Percentiles rank a stretch among this genome's conserved stretches.
Conservation (phyloP, 2,113 vertebrate species). For the Scatophagus argus region DNA sequence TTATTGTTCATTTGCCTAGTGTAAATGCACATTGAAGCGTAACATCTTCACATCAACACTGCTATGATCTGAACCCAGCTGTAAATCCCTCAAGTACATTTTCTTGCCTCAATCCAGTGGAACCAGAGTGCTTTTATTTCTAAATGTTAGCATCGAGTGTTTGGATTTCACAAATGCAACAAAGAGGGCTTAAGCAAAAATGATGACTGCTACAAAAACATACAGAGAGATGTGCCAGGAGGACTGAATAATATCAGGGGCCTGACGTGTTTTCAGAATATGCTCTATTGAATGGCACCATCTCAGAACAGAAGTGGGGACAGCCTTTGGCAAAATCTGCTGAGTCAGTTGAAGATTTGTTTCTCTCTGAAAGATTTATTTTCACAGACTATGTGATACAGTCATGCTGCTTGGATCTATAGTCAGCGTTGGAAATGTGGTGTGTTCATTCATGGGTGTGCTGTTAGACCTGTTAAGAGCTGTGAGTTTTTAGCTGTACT, state of each 20-base stretch:
- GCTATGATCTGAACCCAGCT: constrained; percentile 36
- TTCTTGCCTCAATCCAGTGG: constrained; percentile 24
- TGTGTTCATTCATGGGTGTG: constrained; percentile 59
- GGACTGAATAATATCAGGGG: constrained; percentile 66
- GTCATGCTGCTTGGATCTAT: constrained; percentile 50
- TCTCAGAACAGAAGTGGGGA: constrained; percentile 62
- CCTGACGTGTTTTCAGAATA: constrained; percentile 69
- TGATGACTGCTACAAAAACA: constrained; percentile 74
- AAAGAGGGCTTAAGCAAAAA: constrained; percentile 69
- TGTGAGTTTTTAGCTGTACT: constrained; percentile 26
- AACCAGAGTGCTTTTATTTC: constrained; percentile 60
- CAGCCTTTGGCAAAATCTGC: constrained; percentile 73
- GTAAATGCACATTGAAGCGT: constrained; percentile 34
- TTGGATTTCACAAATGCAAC: constrained; percentile 68
- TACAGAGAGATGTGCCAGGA: constrained; percentile 62
- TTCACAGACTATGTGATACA: constrained; percentile 48
- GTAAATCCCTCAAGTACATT: constrained; percentile 45
- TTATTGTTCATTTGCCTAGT: constrained; percentile 35
- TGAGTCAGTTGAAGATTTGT: constrained; percentile 74
- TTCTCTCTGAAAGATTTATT: constrained; percentile 61
- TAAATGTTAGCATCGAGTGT: constrained; percentile 57
- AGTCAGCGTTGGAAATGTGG: constrained; percentile 41
- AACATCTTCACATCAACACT: constrained; percentile 28
- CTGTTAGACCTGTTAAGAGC: constrained; percentile 51
- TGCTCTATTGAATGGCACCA: constrained; percentile 63